Evolutionary conservation across 2,113 vertebrate species (phyloP).

Genomic region (Rutilus rutilus): DNA sequence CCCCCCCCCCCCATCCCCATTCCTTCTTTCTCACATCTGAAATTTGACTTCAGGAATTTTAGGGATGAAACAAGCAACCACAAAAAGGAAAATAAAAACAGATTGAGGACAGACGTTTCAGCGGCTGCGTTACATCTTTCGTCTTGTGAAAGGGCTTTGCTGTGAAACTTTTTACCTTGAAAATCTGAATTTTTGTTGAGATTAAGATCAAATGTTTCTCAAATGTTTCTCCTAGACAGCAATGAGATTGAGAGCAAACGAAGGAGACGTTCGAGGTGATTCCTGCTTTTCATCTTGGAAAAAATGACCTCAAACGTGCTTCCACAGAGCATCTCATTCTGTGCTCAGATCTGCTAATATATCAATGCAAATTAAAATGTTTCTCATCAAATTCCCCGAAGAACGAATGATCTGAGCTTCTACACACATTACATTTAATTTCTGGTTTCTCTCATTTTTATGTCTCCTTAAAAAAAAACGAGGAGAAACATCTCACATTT

Average conservation of each 20-base stretch:
- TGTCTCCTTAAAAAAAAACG: no score
- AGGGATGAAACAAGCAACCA: constrained; percentile 65
- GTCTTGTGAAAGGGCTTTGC: not conserved
- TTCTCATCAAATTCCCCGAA: not conserved
- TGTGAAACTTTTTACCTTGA: not conserved
- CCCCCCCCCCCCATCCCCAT: not conserved
- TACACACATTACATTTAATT: not conserved
- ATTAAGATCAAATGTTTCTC: constrained; percentile 5
- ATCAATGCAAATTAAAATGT: not conserved
- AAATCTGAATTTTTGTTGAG: not conserved
- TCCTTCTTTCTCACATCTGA: constrained; percentile 37
- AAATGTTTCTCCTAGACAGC: not conserved
- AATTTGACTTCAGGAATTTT: constrained; percentile 73
- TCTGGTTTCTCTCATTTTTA: no score
- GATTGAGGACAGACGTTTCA: constrained; percentile 51
- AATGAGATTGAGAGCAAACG: not conserved
- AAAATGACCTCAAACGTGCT: not conserved
- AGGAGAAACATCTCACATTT: not conserved
- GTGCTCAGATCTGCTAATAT: not conserved
- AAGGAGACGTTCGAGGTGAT: not conserved
- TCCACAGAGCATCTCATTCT: not conserved
- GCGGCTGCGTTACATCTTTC: not conserved
- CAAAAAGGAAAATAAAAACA: constrained; percentile 76
- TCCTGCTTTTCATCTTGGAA: not conserved
- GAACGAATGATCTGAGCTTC: not conserved